Base-by-base conservation (phyloP, 2,113 vertebrate genomes). In the Fulica atra region DNA sequence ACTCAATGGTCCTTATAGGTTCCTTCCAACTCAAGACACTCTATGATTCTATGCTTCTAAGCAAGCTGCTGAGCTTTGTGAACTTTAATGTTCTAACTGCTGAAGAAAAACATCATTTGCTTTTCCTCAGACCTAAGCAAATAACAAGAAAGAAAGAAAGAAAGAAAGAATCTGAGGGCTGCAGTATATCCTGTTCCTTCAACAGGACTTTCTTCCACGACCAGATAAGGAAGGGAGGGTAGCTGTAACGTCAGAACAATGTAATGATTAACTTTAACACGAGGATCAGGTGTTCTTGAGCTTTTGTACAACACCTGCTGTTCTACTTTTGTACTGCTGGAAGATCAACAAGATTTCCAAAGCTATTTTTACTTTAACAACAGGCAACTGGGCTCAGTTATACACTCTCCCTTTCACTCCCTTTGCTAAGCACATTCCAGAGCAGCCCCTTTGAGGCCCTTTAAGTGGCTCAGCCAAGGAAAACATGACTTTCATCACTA, bases 381-480 rank as follows among this genome's bases (percentile, higher is more conserved):
- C 86, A 95, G 65, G 73, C 72, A 2, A 86, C 72, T 19, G 77
- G 53, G 88, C 81, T 86, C 53, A 65, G 93, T 57, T 90, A 31
- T 26, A 66, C 76, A 84, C 92, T 91, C 93, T 95, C 88, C 94
- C 89, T 95, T 90, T 97, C 95, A 91, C 80, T 96, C 86, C 77
- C 93, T 81, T 92, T 71, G 70, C 91, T 92, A 79, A 94, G 78
- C 81, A 85, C 93, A 96, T 96, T 96, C 96, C 96, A 95, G 89
- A 96, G 89, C 91, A 97, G 94, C 94, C 94, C 94, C 96, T 95
- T 66, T 93, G 96, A 97, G 96, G 96, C 95, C 95, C 88, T 95
- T 91, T 1, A 81, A 78, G 73, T 51, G 29, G 53, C 73, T 93
- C 81, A 81, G 95, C 94, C 95, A 96, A 95, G 94, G 91, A 94